Evolutionary conservation across 2,888 invertebrate genomes (phyloP).

Genomic region (Drosophila anomelani): DNA sequence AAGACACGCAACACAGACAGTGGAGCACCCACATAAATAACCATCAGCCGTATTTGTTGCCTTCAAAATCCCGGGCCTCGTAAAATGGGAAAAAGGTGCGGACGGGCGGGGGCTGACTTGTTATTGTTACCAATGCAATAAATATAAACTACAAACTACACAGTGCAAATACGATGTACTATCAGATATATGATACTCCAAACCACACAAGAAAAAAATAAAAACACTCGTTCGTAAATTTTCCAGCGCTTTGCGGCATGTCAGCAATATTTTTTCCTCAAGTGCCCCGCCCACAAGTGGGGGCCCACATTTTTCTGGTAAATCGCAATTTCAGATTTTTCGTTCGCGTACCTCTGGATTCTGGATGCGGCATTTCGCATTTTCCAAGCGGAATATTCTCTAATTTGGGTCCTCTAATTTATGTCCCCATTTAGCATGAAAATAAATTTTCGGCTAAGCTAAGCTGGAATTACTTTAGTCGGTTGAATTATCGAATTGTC

Average conservation of each 20-base stretch:
- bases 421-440: conserved; percentile 8
- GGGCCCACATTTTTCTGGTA: conserved; percentile 10
- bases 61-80: not conserved
- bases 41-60: not conserved
- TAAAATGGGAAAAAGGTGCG: not conserved
- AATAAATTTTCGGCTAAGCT: not conserved
- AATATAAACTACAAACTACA: conserved; percentile 36
- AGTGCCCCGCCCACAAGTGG: conserved; percentile 21
- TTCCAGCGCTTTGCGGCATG: conserved; percentile 17
- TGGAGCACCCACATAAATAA: conserved; percentile 16
- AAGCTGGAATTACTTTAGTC: not conserved
- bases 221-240: conserved; percentile 26
- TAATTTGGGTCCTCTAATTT: conserved; percentile 5
- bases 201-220: not conserved
- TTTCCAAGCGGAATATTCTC: not conserved
- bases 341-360: conserved; percentile 1
- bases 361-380: conserved; percentile 2
- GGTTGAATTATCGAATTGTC: not conserved
- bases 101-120: conserved; percentile 18
- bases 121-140: conserved; percentile 42
- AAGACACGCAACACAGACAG: conserved; percentile 7
- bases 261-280: conserved; percentile 24
- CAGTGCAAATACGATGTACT: conserved; percentile 17
- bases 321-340: conserved; percentile 2
- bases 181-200: conserved; percentile 12